Evolutionary conservation across 2,797 vertebrate genomes (phyloP).

Genomic region (Tympanoctomys barrerae): DNA sequence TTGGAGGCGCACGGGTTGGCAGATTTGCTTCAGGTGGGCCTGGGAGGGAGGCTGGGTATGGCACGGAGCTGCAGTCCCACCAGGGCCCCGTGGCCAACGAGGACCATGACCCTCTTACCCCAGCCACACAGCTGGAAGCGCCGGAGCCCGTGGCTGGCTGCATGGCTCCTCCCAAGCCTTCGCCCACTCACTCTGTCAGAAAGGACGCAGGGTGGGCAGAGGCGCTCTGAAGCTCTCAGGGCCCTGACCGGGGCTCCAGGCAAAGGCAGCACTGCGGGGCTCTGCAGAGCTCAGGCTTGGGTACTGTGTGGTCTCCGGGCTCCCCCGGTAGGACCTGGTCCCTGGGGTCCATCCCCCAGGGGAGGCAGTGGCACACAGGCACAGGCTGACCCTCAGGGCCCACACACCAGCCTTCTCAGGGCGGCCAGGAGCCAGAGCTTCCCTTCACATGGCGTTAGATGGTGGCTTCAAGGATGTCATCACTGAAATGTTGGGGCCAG

Average conservation of each 20-base stretch:
- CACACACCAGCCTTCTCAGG: not conserved
- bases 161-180: no score
- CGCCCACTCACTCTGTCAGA: no score
- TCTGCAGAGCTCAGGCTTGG: no score
- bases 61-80: not conserved
- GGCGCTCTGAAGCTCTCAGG: not conserved
- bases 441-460: not conserved
- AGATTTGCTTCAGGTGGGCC: not conserved
- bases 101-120: rapidly evolving
- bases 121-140: not conserved
- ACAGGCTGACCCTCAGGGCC: not conserved
- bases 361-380: not conserved
- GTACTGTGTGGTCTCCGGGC: not conserved
- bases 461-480: not conserved
- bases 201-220: not conserved
- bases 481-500: no score
- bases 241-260: not conserved
- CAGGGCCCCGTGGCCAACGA: not conserved
- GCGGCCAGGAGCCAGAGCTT: not conserved
- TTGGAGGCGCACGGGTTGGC: no score
- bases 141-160: not conserved
- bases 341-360: rapidly evolving
- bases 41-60: rapidly evolving
- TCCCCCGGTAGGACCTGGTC: no score
- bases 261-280: not conserved